Evolutionary conservation across 2,797 vertebrate genomes (phyloP).

Genomic region (Aplochiton taeniatus): DNA sequence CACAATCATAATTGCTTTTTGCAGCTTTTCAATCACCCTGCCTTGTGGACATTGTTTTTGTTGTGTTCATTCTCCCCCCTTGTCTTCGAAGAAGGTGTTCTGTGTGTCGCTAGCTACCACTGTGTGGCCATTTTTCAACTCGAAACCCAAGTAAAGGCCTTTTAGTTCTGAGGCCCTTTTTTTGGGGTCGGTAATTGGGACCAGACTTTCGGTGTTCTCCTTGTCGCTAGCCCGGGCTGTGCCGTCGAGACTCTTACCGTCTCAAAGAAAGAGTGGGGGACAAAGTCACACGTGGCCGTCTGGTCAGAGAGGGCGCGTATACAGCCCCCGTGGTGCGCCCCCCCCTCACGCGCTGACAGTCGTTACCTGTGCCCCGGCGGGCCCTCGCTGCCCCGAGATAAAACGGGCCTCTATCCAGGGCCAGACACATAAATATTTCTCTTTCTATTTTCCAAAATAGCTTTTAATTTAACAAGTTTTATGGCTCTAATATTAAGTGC

Average conservation of each 20-base stretch:
- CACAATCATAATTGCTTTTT: constrained; percentile 79
- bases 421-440: constrained; percentile 93
- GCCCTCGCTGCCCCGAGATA: constrained; percentile 77
- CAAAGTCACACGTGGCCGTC: constrained; percentile 65
- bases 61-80: constrained; percentile 33
- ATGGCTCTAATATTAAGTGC: constrained; percentile 95
- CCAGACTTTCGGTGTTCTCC: constrained; percentile 36
- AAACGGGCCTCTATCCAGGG: constrained; percentile 84
- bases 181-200: constrained; percentile 31
- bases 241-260: constrained; percentile 30
- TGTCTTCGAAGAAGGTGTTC: constrained; percentile 34
- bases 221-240: constrained; percentile 31
- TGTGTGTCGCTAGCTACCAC: constrained; percentile 40
- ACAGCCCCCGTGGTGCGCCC: constrained; percentile 26
- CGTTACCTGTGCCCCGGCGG: constrained; percentile 72
- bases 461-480: constrained; percentile 99
- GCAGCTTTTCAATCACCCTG: constrained; percentile 76
- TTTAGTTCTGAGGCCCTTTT: constrained; percentile 15
- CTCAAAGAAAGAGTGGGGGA: constrained; percentile 48
- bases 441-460: constrained; percentile 95
- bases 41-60: constrained; percentile 56
- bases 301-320: constrained; percentile 51
- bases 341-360: constrained; percentile 74
- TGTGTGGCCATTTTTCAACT: constrained; percentile 27
- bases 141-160: constrained; percentile 38